Conservation (phyloP, 2,797 vertebrate genomes). For the Tokudaia muenninki region DNA sequence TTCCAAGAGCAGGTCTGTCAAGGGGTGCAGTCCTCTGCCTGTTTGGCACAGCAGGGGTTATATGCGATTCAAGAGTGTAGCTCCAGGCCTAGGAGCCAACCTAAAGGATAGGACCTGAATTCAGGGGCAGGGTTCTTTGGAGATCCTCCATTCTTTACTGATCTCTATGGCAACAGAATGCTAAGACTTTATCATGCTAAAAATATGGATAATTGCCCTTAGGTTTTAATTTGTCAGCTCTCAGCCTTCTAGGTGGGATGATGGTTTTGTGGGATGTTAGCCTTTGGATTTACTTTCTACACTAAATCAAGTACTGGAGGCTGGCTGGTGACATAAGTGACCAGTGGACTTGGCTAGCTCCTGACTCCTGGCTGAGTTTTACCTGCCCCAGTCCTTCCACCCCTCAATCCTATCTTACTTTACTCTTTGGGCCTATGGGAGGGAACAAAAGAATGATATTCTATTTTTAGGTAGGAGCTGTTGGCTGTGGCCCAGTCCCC, state of each 20-base stretch:
- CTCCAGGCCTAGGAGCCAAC: background rate
- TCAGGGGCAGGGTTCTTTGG: conserved; percentile 57
- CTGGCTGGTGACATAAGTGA: background rate
- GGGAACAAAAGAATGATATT: conserved; percentile 21
- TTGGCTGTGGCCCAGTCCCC: conserved; percentile 68
- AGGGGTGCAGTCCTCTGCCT: background rate
- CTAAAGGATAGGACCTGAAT: conserved; percentile 51
- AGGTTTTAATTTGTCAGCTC: conserved; percentile 82
- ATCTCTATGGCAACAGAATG: conserved; percentile 81
- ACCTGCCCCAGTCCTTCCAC: background rate
- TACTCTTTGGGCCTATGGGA: conserved; percentile 44
- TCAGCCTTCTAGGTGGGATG: conserved; percentile 67
- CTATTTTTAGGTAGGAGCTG: conserved; percentile 71
- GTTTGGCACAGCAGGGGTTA: background rate
- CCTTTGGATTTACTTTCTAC: conserved; percentile 51
- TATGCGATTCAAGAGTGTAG: background rate
- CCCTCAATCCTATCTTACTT: background rate
- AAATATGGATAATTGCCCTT: conserved; percentile 84
- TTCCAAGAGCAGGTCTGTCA: background rate
- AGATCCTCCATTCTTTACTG: conserved; percentile 67
- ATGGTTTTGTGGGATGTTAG: conserved; percentile 44
- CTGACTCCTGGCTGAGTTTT: background rate
- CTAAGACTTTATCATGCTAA: conserved; percentile 82
- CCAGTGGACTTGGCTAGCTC: background rate
- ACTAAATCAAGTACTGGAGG: conserved; percentile 8